Evolutionary conservation across 2,888 invertebrate genomes (phyloP).

Genomic region (Acrobasis consociella): DNA sequence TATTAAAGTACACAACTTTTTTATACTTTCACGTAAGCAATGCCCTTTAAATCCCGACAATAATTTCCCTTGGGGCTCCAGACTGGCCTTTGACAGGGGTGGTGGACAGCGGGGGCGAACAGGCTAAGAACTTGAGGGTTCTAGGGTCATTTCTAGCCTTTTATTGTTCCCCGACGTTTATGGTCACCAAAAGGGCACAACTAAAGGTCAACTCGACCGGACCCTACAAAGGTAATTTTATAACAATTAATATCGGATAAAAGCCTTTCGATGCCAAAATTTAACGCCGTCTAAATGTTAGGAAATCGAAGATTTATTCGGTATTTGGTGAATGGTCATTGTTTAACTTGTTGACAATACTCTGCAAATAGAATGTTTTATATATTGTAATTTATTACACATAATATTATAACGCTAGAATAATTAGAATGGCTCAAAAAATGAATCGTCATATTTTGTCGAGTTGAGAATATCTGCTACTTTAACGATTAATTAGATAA

Average conservation of each 20-base stretch:
- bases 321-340: slow-evolving; percentile 39
- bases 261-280: slow-evolving; percentile 43
- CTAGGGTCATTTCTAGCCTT: slow-evolving; percentile 73
- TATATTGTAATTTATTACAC: too few relatives aligned
- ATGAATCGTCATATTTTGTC: too few relatives aligned
- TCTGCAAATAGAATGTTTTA: too few relatives aligned
- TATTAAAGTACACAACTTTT: slow-evolving; percentile 73
- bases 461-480: too few relatives aligned
- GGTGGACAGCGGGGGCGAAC: slow-evolving; percentile 73
- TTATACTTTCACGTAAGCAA: slow-evolving; percentile 74
- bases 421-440: too few relatives aligned
- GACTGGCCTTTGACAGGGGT: slow-evolving; percentile 78
- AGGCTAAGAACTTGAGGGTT: slow-evolving; percentile 70
- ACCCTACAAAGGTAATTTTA: slow-evolving; percentile 57
- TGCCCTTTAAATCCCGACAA: slow-evolving; percentile 83
- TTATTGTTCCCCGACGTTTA: slow-evolving; percentile 79
- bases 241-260: slow-evolving; percentile 61
- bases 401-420: too few relatives aligned
- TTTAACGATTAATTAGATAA: too few relatives aligned
- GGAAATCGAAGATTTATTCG: slow-evolving; percentile 58
- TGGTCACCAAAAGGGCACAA: slow-evolving; percentile 75
- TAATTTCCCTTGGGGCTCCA: slow-evolving; percentile 78
- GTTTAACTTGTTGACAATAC: slow-evolving; percentile 1
- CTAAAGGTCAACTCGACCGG: slow-evolving; percentile 62
- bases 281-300: slow-evolving; percentile 49